phyloP scores from a whole-genome alignment of 2,113 vertebrate genomes.

The Pangasianodon gigas region DNA sequence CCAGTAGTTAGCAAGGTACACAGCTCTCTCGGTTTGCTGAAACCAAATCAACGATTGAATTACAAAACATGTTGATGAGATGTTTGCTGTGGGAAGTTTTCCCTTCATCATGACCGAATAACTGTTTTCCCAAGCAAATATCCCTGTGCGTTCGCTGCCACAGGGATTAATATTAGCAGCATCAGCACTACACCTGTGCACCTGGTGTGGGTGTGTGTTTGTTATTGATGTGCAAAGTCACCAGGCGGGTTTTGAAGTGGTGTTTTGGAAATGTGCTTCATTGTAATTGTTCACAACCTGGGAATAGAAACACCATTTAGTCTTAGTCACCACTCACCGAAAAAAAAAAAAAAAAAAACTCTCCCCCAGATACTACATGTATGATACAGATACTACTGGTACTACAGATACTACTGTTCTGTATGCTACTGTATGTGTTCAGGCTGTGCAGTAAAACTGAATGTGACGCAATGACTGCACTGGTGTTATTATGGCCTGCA shows the following conservation, averaged over 20 bases:
- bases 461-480: neutral
- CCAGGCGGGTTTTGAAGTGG: conserved; percentile 13
- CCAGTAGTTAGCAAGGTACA: neutral
- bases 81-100: conserved; percentile 9
- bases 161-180: conserved; percentile 4
- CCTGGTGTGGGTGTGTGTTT: neutral
- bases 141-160: neutral
- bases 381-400: too few species aligned
- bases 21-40: neutral
- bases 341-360: neutral
- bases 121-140: conserved; percentile 17
- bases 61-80: conserved; percentile 23
- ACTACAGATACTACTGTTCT: too few species aligned
- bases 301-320: neutral
- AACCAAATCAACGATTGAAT: neutral
- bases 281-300: conserved; percentile 14
- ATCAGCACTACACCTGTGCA: conserved; percentile 23
- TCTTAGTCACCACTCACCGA: neutral
- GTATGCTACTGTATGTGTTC: neutral
- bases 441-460: neutral
- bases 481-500: neutral
- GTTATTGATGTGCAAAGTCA: conserved; percentile 18
- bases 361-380: neutral
- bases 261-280: neutral
- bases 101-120: neutral